Evolutionary conservation across 2,888 invertebrate species (phyloP), one percentile per base, ranked within the genome.

Genomic region (Ennomos fuscantarius): DNA sequence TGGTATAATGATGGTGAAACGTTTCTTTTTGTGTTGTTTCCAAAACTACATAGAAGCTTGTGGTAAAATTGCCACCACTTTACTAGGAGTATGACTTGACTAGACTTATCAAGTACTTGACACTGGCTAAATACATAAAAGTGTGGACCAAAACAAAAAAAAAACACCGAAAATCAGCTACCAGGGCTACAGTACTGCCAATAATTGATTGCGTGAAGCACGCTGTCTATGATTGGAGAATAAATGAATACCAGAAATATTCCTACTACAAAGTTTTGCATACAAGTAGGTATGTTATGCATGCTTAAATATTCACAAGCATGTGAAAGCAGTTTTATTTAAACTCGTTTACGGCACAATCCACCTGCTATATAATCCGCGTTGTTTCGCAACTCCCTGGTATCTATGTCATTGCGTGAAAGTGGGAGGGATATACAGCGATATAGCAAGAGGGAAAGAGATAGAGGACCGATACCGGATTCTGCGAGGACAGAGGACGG

Each of bases 331-430:
- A 86, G 87, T 86, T 24, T 24, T 87, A 87, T 85, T 87, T 87
- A 84, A 91, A 91, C 89, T 85, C 79, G 89, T 91, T 91, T 86
- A 81, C 84, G 78, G 84, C 84, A 84, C 88, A 87, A 90, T 87
- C 88, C 90, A 92, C 92, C 89, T 91, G 92, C 89, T 87, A 88
- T 89, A 88, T 91, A 91, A 91, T 92, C 91, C 88, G 92, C 90
- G 89, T 72, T 87, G 86, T 92, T 92, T 92, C 91, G 90, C 92
- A 91, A 92, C 83, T 79, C 72, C 76, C 78, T 81, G 82, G 88
- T 89, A 91, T 90, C 86, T 91, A 87, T 92, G 92, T 90, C 92
- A 91, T 74, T 77, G 81, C 67, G 85, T 65, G 47, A 35, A 78
- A 87, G 66, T 39, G 82, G 66, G 86, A 87, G 61, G 59, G 72